Evolutionary conservation across 37 sponge, comb jelly and placozoan species (phyloP).

Genomic region (Mnemiopsis leidyi): DNA sequence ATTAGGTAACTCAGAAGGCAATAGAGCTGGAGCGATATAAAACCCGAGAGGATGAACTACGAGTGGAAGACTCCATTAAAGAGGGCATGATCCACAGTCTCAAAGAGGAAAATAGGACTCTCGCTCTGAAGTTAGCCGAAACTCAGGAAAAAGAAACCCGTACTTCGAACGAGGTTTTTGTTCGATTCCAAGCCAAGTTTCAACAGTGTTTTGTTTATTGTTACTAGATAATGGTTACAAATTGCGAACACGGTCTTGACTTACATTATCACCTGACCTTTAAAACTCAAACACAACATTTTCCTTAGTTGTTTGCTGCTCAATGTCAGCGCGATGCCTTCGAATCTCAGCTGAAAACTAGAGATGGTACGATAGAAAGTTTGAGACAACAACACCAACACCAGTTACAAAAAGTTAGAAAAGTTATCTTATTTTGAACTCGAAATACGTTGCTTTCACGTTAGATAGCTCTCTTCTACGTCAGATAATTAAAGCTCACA

Average conservation of each 20-base stretch:
- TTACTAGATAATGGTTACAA: too few species aligned
- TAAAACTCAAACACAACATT: too few species aligned
- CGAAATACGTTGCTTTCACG: too few species aligned
- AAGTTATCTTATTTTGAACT: too few species aligned
- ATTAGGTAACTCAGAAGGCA: background rate
- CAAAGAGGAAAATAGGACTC: background rate
- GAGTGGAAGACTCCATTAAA: slow-evolving; percentile 5
- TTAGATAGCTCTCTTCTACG: too few species aligned
- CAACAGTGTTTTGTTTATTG: too few species aligned
- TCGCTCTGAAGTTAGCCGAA: background rate
- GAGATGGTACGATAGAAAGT: slow-evolving; percentile 29
- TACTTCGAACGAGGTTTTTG: background rate
- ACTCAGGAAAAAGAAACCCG: background rate
- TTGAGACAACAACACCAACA: slow-evolving; percentile 16
- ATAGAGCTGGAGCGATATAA: slow-evolving; percentile 23
- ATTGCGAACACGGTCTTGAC: too few species aligned
- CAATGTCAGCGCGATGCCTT: slow-evolving; percentile 1
- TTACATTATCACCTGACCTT: too few species aligned
- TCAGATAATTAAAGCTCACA: too few species aligned
- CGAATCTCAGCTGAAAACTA: slow-evolving; percentile 15
- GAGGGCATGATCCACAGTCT: background rate
- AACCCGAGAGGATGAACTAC: slow-evolving; percentile 1
- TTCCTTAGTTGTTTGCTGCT: background rate
- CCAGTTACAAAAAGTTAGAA: slow-evolving; percentile 10
- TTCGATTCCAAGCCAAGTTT: too few species aligned